Conservation (phyloP, 2,888 invertebrate genomes). For the Epirrhoe alternata region DNA sequence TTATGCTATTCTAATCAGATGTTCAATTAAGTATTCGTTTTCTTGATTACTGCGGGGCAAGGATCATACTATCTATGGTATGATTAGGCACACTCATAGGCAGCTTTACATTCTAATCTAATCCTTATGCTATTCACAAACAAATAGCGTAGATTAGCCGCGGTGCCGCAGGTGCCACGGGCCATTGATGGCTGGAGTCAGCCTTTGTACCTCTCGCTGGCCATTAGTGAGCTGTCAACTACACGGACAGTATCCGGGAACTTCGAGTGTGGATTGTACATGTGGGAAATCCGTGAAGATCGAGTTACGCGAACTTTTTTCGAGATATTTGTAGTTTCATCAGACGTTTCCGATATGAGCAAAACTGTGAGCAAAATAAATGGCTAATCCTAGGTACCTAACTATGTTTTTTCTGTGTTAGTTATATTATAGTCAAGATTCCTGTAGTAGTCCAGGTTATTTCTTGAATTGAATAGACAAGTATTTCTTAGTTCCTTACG, state of each 20-base stretch:
- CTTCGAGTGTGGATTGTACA: constrained; percentile 12
- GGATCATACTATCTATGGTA: no score
- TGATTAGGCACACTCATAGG: background rate
- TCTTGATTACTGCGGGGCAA: no score
- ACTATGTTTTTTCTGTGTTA: no score
- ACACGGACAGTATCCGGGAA: constrained; percentile 18
- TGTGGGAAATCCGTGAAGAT: constrained; percentile 4
- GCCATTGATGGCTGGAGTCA: constrained; percentile 39
- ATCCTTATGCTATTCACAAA: constrained; percentile 25
- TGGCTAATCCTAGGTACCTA: no score
- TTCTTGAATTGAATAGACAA: no score
- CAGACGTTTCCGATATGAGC: background rate
- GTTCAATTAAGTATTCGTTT: no score
- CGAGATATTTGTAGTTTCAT: background rate
- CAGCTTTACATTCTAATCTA: constrained; percentile 4
- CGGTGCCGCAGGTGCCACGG: constrained; percentile 41
- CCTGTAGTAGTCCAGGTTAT: no score
- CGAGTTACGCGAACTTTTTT: background rate
- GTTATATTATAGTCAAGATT: no score
- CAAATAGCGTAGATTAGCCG: constrained; percentile 34
- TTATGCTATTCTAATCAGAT: no score
- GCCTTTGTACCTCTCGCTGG: constrained; percentile 27
- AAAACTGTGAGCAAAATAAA: background rate
- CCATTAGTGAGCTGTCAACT: constrained; percentile 35
- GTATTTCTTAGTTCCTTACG: no score